Evolutionary conservation across 2,797 vertebrate genomes (phyloP).

Genomic region (Coluber constrictor): DNA sequence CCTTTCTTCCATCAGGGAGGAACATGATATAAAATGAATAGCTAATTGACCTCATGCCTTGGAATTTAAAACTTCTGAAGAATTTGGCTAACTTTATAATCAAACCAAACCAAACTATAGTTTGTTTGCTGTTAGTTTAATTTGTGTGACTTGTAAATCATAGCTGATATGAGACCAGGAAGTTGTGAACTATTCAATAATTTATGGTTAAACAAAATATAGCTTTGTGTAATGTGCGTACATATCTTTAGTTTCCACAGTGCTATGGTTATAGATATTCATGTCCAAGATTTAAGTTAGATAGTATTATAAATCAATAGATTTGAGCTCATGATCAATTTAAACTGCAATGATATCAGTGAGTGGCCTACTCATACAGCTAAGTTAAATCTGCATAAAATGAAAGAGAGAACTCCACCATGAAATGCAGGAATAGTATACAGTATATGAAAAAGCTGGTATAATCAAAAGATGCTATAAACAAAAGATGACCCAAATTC

Average conservation of each 20-base stretch:
- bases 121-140: background rate
- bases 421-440: background rate
- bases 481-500: background rate
- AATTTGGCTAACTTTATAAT: background rate
- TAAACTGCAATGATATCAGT: background rate
- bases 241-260: background rate
- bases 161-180: background rate
- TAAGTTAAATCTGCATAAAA: background rate
- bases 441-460: background rate
- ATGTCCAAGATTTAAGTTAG: background rate
- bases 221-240: background rate
- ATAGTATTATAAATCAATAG: background rate
- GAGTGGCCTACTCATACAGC: background rate
- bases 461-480: background rate
- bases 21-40: background rate
- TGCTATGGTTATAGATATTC: background rate
- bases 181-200: background rate
- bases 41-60: background rate
- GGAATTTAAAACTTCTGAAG: background rate
- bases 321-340: background rate
- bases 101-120: background rate
- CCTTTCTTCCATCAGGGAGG: background rate
- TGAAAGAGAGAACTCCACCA: background rate
- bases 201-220: background rate
- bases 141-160: background rate